These are phyloP conservation scores for Pseudococcus viburni DNA, from an alignment of 2,888 invertebrate genomes.

Conservation along the genomic window DNA sequence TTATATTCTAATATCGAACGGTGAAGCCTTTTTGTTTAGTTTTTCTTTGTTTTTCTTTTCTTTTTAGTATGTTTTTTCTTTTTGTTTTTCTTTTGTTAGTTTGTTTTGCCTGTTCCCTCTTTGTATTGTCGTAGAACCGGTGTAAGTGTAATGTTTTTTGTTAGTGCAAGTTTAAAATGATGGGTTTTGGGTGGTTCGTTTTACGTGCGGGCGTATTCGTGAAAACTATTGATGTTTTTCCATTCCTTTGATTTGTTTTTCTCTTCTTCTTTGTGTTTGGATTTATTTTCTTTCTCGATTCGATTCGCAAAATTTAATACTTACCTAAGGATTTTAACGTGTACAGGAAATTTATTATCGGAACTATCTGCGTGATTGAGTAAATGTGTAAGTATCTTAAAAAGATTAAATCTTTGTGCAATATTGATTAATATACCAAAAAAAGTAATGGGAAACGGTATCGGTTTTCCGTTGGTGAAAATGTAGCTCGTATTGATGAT, in stretches of 20 bases:
- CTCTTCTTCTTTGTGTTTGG: too few species aligned
- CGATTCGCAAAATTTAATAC: neutral
- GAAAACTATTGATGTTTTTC: conserved; percentile 5
- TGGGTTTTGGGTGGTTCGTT: neutral
- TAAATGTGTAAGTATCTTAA: conserved; percentile 45
- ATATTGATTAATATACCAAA: conserved; percentile 52
- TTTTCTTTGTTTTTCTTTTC: conserved; percentile 14
- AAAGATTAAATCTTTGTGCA: conserved; percentile 48
- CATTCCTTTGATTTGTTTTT: neutral
- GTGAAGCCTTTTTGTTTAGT: conserved; percentile 22
- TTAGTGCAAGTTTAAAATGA: neutral
- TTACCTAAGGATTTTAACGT: neutral
- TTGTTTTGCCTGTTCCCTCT: neutral
- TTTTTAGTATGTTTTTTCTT: conserved; percentile 31
- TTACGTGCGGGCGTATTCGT: neutral
- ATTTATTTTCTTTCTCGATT: neutral
- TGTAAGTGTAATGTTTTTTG: conserved; percentile 9
- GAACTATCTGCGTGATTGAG: neutral
- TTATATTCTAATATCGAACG: neutral
- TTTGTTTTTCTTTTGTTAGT: conserved; percentile 4
- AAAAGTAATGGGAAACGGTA: conserved; percentile 21
- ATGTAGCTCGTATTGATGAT: conserved; percentile 41
- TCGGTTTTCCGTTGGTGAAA: conserved; percentile 24
- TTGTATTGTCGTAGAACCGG: neutral
- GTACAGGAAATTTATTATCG: neutral